Percentiles rank a stretch among this genome's conserved stretches.
Evolutionary conservation across 2,888 invertebrate genomes (phyloP).

Genomic region (Meiosimyza platycephala): DNA sequence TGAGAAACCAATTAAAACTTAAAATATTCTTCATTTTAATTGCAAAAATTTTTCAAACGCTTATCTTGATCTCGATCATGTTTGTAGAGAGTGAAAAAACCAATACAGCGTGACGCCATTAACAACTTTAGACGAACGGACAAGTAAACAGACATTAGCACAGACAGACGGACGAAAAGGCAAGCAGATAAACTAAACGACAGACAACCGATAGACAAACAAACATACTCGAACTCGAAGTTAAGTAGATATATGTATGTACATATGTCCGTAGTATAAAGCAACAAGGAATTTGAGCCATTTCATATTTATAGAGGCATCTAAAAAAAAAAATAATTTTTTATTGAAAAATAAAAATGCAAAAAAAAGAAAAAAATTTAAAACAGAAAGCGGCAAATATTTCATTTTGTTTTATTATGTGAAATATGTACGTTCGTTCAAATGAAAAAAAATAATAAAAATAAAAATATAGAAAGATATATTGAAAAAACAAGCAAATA

Average conservation of each 20-base stretch:
- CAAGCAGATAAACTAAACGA: too few relatives aligned
- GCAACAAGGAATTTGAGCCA: neutral
- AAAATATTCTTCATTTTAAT: slow-evolving; percentile 26
- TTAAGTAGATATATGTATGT: too few relatives aligned
- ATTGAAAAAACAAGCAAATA: neutral
- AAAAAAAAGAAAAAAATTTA: too few relatives aligned
- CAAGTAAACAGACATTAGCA: too few relatives aligned
- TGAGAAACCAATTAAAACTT: slow-evolving; percentile 27
- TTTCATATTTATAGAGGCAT: slow-evolving; percentile 10
- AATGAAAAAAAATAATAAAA: neutral
- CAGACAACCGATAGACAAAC: slow-evolving; percentile 6
- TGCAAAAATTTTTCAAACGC: slow-evolving; percentile 15
- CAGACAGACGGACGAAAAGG: too few relatives aligned
- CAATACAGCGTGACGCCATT: slow-evolving; percentile 24
- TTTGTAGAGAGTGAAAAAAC: neutral
- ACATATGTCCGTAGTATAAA: too few relatives aligned
- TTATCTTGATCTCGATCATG: slow-evolving; percentile 24
- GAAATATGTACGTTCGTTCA: neutral
- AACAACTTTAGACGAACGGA: neutral
- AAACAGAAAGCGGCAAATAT: slow-evolving; percentile 16
- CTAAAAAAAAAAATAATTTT: neutral
- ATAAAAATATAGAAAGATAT: neutral
- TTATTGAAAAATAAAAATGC: too few relatives aligned
- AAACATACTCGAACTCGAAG: slow-evolving; percentile 9
- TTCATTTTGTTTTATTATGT: slow-evolving; percentile 27